These are phyloP conservation scores for Spermophilus dauricus DNA, from an alignment of 2,113 vertebrate species.

Conservation along the genomic window DNA sequence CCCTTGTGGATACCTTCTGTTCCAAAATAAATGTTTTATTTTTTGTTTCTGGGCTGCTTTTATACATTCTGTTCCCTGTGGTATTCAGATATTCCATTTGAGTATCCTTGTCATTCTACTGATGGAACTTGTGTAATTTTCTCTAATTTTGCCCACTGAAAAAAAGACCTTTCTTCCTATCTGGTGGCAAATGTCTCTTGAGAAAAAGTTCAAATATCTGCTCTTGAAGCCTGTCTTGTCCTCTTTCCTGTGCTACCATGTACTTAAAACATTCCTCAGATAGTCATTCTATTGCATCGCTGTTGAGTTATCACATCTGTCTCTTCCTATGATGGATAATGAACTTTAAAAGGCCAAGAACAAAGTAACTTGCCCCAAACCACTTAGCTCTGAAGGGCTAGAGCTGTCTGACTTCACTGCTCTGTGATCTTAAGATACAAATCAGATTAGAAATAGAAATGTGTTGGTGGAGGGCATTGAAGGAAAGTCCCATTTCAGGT, in stretches of 20 bases:
- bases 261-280: background rate
- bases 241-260: background rate
- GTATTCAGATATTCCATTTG: background rate
- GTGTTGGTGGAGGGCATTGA: background rate
- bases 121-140: background rate
- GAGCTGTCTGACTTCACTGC: background rate
- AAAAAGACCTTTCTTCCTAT: background rate
- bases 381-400: background rate
- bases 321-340: background rate
- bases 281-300: background rate
- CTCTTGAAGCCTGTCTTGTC: background rate
- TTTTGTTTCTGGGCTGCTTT: background rate
- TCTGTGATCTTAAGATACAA: background rate
- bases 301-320: background rate
- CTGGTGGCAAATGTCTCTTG: background rate
- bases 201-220: background rate
- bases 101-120: background rate
- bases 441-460: background rate
- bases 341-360: background rate
- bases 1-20: background rate
- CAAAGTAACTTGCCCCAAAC: background rate
- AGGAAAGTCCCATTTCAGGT: background rate
- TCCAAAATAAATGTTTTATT: background rate
- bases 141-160: background rate
- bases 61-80: background rate